Evolutionary conservation across 2,888 invertebrate species (phyloP), one percentile per base, ranked within the genome.

Genomic region (Osmoderma eremita): DNA sequence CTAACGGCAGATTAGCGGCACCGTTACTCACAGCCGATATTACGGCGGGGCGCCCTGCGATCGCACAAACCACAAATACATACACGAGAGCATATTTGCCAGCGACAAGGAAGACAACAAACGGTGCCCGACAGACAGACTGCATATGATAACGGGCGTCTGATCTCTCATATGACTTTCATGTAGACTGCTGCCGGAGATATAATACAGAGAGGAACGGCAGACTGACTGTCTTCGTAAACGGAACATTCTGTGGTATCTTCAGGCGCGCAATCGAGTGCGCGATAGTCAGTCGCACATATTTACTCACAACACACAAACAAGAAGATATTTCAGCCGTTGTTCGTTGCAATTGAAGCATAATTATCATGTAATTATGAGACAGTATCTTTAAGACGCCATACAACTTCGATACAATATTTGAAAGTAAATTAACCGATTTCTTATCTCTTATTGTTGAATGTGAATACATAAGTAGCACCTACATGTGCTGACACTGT

Each of bases 51-150:
- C 30, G 24, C 24, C 8, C 30, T 30, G 53, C 38, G 30, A 61
- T 61, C 24, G 10, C 30, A 61, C 45, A 48, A 24, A 45, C 58
- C 42, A 45, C 58, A 61, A 61, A 61, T 61, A 61, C 18, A 30
- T 24, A 17, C 53, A 36, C 8, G 38, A 17, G 18, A 18, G 17
- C 24, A 22, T 39, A 39, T 39, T 45, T 61, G 45, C 36, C 30
- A 45, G 17, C 48, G 38, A 53, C 53, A 15, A 61, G 58, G 58
- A 61, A 61, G 58, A 61, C 58, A 61, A 58, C 58, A 58, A 58
- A 17, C 58, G 58, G 58, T 58, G 58, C 45, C 58, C 58, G 58
- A 17, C 58, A 36, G 58, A 61, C 58, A 61, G 58, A 61, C 58
- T 61, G 58, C 58, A 61, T 36, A 61, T 61, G 58, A 61, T 61